Conservation (phyloP, 2,797 vertebrate genomes). For the Acrossocheilus fasciatus region DNA sequence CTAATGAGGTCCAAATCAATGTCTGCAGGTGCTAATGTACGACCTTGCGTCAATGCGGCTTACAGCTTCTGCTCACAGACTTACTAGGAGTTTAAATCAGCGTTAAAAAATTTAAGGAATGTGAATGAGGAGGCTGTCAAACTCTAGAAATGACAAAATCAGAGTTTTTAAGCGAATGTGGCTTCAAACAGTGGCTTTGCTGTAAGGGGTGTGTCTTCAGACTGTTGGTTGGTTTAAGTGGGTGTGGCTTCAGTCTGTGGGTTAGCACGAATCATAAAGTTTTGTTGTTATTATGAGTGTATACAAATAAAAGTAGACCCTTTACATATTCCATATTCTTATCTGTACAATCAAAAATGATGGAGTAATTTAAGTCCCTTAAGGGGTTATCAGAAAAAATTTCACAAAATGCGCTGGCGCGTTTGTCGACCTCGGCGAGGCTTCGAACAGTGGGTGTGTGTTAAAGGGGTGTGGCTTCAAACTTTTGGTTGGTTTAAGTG, state of each 20-base stretch:
- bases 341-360: neutral
- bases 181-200: neutral
- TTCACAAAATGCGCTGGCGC: no score
- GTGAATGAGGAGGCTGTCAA: neutral
- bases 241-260: no score
- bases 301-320: no score
- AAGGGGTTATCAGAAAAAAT: no score
- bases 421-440: neutral
- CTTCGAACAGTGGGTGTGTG: neutral
- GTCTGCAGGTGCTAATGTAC: neutral
- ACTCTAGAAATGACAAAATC: neutral
- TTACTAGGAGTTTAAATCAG: neutral
- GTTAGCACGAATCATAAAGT: neutral
- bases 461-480: neutral
- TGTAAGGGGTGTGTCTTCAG: neutral
- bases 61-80: neutral
- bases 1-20: constrained; percentile 24
- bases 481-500: neutral
- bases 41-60: neutral
- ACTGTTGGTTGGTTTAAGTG: neutral
- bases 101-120: neutral
- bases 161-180: neutral
- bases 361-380: no score
- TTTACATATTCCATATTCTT: no score
- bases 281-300: no score